phyloP scores from a whole-genome alignment of 2,888 invertebrate species.

The Andrena minutula region DNA sequence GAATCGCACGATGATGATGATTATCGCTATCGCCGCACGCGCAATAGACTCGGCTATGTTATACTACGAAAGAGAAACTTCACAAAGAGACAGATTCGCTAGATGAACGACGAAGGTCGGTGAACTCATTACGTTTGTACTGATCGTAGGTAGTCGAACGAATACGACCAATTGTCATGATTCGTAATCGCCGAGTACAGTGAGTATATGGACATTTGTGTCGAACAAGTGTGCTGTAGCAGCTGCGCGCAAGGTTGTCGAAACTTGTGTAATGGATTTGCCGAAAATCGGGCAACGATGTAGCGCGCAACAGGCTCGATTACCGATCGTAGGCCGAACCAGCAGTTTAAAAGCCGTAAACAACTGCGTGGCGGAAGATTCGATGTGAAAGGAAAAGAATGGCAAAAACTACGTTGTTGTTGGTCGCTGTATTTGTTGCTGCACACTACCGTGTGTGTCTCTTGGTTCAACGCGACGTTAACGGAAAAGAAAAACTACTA shows the following conservation, averaged over 20 bases:
- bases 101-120: constrained; percentile 33
- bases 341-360: neutral
- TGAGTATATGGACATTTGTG: constrained; percentile 29
- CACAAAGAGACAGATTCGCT: neutral
- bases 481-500: neutral
- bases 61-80: neutral
- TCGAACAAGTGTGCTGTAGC: constrained; percentile 3
- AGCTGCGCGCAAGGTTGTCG: constrained; percentile 36
- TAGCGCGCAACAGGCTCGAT: neutral
- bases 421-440: too few relatives aligned
- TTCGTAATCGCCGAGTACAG: constrained; percentile 42
- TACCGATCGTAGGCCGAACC: neutral
- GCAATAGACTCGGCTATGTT: neutral
- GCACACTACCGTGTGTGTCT: too few relatives aligned
- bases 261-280: constrained; percentile 29
- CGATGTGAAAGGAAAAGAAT: neutral
- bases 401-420: too few relatives aligned
- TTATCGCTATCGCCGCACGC: neutral
- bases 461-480: neutral
- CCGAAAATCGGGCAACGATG: constrained; percentile 32
- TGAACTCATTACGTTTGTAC: constrained; percentile 46
- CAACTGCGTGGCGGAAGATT: neutral
- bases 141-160: constrained; percentile 23
- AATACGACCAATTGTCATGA: constrained; percentile 46
- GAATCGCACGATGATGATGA: too few relatives aligned